Conservation (phyloP, 2,113 vertebrate species). For the rat (Rattus norvegicus) region DNA sequence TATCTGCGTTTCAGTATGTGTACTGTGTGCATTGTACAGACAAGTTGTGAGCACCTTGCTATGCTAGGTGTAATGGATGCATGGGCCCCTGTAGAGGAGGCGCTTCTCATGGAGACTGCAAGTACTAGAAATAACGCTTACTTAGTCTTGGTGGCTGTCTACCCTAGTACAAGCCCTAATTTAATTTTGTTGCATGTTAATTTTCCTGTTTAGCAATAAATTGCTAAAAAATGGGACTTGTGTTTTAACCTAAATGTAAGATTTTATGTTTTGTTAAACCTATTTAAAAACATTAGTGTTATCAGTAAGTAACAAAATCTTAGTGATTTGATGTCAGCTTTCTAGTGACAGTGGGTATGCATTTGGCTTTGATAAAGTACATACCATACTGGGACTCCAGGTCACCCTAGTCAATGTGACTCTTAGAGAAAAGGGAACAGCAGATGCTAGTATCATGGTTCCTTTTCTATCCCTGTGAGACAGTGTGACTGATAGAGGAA, state of each 20-base stretch:
- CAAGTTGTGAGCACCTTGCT: background rate
- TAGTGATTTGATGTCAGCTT: conserved; percentile 21
- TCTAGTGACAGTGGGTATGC: background rate
- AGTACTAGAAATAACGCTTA: background rate
- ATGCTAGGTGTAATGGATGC: background rate
- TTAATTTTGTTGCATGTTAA: conserved; percentile 5
- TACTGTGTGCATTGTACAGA: background rate
- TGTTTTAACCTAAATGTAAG: conserved; percentile 6
- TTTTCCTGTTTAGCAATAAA: background rate
- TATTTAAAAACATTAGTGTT: conserved; percentile 19
- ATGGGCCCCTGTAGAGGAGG: background rate
- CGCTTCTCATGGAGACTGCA: background rate
- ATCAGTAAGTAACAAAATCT: conserved; percentile 7
- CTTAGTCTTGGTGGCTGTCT: background rate
- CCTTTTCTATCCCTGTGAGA: background rate
- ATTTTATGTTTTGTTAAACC: conserved; percentile 44
- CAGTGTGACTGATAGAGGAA: background rate
- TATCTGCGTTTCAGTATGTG: conserved; percentile 58
- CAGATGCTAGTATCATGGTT: background rate
- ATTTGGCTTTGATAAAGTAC: background rate
- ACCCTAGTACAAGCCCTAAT: background rate
- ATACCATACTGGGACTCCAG: background rate
- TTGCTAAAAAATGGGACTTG: background rate
- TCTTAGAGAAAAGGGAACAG: background rate
- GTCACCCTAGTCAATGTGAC: background rate